Base-by-base conservation (phyloP, 2,797 vertebrate species). In the Luscinia megarhynchos region DNA sequence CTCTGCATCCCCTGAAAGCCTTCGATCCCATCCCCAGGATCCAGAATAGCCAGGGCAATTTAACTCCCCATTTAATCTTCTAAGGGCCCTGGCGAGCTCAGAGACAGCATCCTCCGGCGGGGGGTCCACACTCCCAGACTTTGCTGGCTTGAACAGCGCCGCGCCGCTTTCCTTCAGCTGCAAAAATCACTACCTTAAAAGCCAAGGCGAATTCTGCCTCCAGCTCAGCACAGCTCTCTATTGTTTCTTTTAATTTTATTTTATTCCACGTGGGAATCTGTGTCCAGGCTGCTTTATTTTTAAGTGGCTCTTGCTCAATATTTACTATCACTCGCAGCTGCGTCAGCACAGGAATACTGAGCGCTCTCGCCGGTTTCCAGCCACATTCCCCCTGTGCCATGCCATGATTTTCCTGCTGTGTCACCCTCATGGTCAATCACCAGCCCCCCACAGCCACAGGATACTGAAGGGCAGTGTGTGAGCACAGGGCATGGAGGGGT, bases 231-330 rank as follows among this genome's bases (percentile, higher is more conserved):
- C 73, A 18, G 79, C 58, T 68, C 69, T 75, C 91, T 68, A 61
- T 79, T 90, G 91, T 90, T 94, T 61, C 93, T 94, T 90, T 87
- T 87, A 88, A 96, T 94, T 97, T 94, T 40, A 68, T 90, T 93
- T 91, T 55, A 79, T 88, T 74, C 72, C 91, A 68, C 11, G 6
- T 57, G 70, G 83, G 85, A 94, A 62, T 88, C 67, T 8, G 50
- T 50, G 95, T 90, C 95, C 85, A 48, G 77, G 77, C 87, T 43
- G 70, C 36, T 94, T 90, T 93, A 89, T 95, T 95, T 94, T 92
- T 70, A 90, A 88, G 86, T 17, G 54, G 34, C 72, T 93, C 92
- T 95, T 95, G 72, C 94, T 94, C 95, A 95, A 76, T 93, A 93
- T 94, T 94, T 96, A 96, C 95, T 94, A 95, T 14, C 1, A 30